phyloP scores from a whole-genome alignment of 2,113 vertebrate genomes.

The Pomatorhinus ruficollis region DNA sequence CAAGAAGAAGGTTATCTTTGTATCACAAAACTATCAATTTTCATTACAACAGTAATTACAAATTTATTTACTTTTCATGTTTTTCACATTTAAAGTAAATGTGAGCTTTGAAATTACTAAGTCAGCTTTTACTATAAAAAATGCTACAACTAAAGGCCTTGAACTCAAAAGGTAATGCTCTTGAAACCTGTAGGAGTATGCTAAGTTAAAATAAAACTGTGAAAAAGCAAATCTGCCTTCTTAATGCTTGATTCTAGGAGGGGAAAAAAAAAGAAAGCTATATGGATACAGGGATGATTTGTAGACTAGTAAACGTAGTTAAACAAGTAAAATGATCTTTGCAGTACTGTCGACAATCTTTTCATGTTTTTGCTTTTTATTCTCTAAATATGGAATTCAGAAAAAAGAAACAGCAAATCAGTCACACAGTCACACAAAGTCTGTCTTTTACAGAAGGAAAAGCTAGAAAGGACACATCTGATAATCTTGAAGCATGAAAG shows the following conservation, averaged over 20 bases:
- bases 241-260: background rate
- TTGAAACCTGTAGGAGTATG: background rate
- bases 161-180: background rate
- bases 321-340: background rate
- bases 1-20: background rate
- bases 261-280: background rate
- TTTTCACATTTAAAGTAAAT: background rate
- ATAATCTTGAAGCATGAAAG: background rate
- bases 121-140: background rate
- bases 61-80: background rate
- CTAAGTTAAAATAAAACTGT: background rate
- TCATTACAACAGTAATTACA: background rate
- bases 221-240: background rate
- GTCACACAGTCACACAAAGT: background rate
- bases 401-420: background rate
- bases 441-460: background rate
- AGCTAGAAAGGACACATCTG: background rate
- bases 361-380: background rate
- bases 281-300: background rate
- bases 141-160: background rate
- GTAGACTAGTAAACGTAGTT: background rate
- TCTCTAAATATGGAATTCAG: background rate
- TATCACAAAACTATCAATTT: background rate
- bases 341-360: background rate
- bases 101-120: background rate